phyloP scores from a whole-genome alignment of 2,797 vertebrate species.

The Anas georgica region DNA sequence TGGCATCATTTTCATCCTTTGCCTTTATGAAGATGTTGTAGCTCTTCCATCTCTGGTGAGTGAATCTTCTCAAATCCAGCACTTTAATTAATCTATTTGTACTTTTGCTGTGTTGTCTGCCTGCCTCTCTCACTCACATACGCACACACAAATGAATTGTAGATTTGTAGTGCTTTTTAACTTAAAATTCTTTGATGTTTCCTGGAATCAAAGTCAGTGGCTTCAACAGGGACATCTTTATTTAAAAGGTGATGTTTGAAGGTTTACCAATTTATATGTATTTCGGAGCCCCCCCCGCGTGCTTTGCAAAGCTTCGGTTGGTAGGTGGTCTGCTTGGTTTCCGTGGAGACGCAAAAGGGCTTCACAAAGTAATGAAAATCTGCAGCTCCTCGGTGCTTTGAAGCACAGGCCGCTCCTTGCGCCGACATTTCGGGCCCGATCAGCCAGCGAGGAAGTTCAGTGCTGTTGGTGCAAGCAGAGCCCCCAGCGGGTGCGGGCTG shows the following conservation, averaged over 20 bases:
- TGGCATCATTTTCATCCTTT: constrained; percentile 63
- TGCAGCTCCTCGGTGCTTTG: constrained; percentile 37
- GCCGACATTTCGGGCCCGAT: background rate
- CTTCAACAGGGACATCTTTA: constrained; percentile 63
- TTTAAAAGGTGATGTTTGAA: constrained; percentile 73
- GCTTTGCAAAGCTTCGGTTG: constrained; percentile 41
- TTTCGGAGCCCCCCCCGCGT: constrained; percentile 47
- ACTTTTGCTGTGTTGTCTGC: constrained; percentile 58
- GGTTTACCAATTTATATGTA: constrained; percentile 55
- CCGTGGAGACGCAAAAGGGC: constrained; percentile 63
- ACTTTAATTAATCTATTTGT: constrained; percentile 73
- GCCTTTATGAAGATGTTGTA: constrained; percentile 51
- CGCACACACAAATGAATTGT: constrained; percentile 3
- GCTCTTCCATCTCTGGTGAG: constrained; percentile 48
- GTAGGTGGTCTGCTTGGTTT: constrained; percentile 74
- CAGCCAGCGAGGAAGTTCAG: background rate
- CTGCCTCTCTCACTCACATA: background rate
- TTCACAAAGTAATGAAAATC: constrained; percentile 57
- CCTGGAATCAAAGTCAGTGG: constrained; percentile 57
- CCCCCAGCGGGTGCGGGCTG: fast-evolving
- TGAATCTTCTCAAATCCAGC: constrained; percentile 53
- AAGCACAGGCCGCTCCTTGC: background rate
- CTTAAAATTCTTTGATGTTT: constrained; percentile 56
- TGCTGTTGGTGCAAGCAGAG: background rate
- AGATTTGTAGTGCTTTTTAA: constrained; percentile 58